These are phyloP conservation scores for Zalophus californianus DNA, from an alignment of 2,797 vertebrate species.

Conservation along the genomic window DNA sequence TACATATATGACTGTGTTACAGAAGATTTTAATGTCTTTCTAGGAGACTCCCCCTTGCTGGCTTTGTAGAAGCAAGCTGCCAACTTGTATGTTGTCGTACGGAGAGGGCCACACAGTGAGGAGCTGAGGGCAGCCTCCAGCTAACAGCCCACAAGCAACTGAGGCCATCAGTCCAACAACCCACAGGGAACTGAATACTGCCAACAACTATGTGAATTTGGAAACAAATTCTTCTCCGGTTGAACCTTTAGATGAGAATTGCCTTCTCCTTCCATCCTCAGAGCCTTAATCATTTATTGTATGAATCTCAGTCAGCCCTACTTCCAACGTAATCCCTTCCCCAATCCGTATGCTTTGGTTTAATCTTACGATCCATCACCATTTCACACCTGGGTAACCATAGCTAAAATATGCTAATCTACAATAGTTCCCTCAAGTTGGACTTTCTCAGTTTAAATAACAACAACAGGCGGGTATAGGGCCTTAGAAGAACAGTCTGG, in stretches of 20 bases:
- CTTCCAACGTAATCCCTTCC: background rate
- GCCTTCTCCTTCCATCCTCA: background rate
- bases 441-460: slow-evolving; percentile 25
- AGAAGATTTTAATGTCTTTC: background rate
- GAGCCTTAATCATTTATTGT: slow-evolving; percentile 19
- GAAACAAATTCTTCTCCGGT: background rate
- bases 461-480: background rate
- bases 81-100: background rate
- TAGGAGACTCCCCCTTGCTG: background rate
- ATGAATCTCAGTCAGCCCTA: background rate
- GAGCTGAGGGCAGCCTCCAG: background rate
- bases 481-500: background rate
- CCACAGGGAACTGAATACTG: background rate
- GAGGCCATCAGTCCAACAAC: background rate
- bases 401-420: background rate
- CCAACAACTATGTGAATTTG: background rate
- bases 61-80: background rate
- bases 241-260: background rate
- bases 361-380: background rate
- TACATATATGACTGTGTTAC: background rate
- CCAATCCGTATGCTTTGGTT: background rate
- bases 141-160: background rate
- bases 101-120: background rate
- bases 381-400: background rate
- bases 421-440: background rate